Base-by-base conservation (phyloP, 1,140 invertebrate species). In the Drosophila pseudoananassae region DNA sequence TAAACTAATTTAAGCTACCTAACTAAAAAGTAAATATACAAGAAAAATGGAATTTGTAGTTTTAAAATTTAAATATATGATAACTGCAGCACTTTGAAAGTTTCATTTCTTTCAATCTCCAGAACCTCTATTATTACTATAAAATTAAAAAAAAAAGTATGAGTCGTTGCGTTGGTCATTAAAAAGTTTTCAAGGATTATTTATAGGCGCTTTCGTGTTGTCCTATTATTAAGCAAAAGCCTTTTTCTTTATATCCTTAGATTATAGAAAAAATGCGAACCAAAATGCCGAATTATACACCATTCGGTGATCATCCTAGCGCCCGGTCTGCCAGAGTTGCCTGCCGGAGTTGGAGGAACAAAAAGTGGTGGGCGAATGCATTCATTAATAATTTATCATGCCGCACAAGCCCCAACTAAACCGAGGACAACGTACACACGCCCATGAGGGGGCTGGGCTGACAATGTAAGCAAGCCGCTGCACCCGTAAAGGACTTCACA, bases 381-480 rank as follows among this genome's bases (percentile, higher is more conserved):
- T 87, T 87, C 82, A 88, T 85, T 85, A 85, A 85, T 85, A 85
- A 85, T 87, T 85, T 85, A 85, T 88, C 78, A 73, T 78, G 76
- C 43, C 57, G 51, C 52, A 63, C 74, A 69, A 68, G 75, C 51
- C 82, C 54, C 82, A 78, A 82, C 82, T 78, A 82, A 82, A 87
- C 69, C 60, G 52, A 59, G 56, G 40, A 36, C 46, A 68, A 17
- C 45, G 52, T 52, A 51, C 38, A 74, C 50, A 71, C 56, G 36
- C 43, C 40, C 31, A 47, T 23, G 23, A 12, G 14, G 45, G 36
- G 27, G 20, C 12, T 23, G 12, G n/a, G 15, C 54, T 46, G 71
- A 66, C 80, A 80, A 76, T 80, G 72, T 84, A 43, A 60, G 72
- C 76, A 84, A 85, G 58, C 82, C 81, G 45, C 40, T 43, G 9